Evolutionary conservation across 2,113 vertebrate species (phyloP).

Genomic region (Oreocharis arfaki): DNA sequence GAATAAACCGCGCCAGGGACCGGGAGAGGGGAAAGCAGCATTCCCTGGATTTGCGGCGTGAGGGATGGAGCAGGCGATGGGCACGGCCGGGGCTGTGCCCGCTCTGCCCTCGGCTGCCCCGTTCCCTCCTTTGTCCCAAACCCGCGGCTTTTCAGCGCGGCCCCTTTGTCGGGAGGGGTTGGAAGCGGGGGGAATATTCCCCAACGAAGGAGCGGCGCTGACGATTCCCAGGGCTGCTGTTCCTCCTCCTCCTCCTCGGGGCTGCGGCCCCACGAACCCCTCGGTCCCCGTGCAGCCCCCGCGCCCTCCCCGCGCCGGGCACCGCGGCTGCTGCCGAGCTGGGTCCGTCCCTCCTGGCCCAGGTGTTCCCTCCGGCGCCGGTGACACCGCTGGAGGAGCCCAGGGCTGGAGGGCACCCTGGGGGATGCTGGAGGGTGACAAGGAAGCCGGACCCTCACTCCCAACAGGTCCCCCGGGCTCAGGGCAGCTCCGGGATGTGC

Average conservation of each 20-base stretch:
- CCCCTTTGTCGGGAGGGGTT: not conserved
- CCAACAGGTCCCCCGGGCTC: rapidly evolving
- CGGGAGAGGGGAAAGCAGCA: not conserved
- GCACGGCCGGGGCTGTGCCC: not conserved
- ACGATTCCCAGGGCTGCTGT: not conserved
- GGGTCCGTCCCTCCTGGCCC: not conserved
- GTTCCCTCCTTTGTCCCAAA: not conserved
- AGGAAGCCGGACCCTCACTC: not conserved
- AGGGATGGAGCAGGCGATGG: not conserved
- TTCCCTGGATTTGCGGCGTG: not conserved
- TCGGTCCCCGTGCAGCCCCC: rapidly evolving
- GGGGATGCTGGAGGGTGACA: not conserved
- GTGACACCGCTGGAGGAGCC: not conserved
- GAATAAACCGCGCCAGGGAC: rapidly evolving
- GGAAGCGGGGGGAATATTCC: not conserved
- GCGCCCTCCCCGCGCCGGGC: rapidly evolving
- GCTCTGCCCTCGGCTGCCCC: not conserved
- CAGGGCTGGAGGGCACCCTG: not conserved
- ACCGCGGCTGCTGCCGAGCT: rapidly evolving
- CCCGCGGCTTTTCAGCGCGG: not conserved
- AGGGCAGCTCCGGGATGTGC: too few species aligned
- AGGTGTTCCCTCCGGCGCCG: not conserved
- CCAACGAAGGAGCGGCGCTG: not conserved
- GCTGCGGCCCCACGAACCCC: rapidly evolving
- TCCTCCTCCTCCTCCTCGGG: not conserved